Percentiles rank a stretch among this genome's conserved stretches.
Evolutionary conservation across 2,888 invertebrate genomes (phyloP).

Genomic region (Drosophila demipolita): DNA sequence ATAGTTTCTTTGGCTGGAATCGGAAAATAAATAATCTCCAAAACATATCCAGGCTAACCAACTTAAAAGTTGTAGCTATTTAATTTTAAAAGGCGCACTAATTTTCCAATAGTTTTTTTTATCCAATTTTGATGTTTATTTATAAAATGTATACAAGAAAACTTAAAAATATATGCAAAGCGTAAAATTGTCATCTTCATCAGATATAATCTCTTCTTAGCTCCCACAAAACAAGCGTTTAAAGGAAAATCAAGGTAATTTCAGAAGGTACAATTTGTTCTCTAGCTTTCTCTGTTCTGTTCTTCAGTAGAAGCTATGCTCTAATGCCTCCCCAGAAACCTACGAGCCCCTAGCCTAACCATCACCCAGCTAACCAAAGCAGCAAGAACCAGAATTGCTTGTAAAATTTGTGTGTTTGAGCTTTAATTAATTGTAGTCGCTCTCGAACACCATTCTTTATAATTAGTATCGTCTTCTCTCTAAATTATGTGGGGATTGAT

Average conservation of each 20-base stretch:
- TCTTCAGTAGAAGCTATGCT: neutral
- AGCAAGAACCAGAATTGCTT: neutral
- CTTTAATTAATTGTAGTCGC: constrained; percentile 64
- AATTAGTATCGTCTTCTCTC: constrained; percentile 47
- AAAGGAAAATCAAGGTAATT: neutral
- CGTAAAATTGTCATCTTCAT: constrained; percentile 2
- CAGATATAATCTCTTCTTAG: constrained; percentile 7
- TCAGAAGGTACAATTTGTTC: neutral
- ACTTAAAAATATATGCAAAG: constrained; percentile 8
- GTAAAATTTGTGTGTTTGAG: constrained; percentile 15
- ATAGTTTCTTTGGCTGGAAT: neutral
- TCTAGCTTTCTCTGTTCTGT: neutral
- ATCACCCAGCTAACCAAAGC: neutral
- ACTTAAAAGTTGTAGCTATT: neutral
- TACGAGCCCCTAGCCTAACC: neutral
- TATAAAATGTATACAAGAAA: constrained; percentile 1
- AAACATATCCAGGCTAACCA: neutral
- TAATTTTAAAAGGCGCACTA: neutral
- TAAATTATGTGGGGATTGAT: constrained; percentile 55
- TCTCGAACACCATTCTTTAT: constrained; percentile 35
- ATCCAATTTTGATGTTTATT: neutral
- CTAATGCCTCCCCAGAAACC: neutral
- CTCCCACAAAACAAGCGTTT: neutral
- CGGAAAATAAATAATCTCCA: neutral
- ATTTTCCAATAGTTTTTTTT: neutral